Base-by-base conservation (phyloP, 2,888 invertebrate genomes). In the Idaea aversata region DNA sequence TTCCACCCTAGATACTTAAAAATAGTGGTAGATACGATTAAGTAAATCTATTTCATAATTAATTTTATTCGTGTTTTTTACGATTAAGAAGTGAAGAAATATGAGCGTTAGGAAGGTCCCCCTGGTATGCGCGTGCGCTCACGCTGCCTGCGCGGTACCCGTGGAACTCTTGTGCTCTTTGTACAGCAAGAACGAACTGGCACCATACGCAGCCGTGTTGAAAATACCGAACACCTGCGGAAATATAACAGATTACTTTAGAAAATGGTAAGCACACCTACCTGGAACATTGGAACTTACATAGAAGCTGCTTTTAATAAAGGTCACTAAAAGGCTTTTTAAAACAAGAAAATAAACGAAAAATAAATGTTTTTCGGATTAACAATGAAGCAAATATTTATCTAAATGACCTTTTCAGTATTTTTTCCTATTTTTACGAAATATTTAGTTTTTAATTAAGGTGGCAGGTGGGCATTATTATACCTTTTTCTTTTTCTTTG, bases 221-320 rank as follows among this genome's bases (percentile, higher is more conserved):
- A 98, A 95, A 59, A 98, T 85, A 67, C 97, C 97, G 82, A 98
- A 97, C 63, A 95, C 94, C 97, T 97, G 90, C 15, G 89, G 91
- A 88, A 76, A 72, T 74, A 67, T 67, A 66, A 25, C 64, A 57
- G 34, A 61, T 47, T 25, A 4, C 36, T 7, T 47, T 47, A 5
- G 10, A 13, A 47, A 47, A 47, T 6, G 47, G 13, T 13, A 38
- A 10, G 6, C 6, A 25, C 25, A 25, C 3, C 25, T 25, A 25
- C 25, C n/a, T n/a, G n/a, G n/a, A n/a, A n/a, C n/a, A n/a, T n/a
- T n/a, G n/a, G n/a, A n/a, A n/a, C n/a, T n/a, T n/a, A n/a, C n/a
- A n/a, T n/a, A n/a, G n/a, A n/a, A n/a, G n/a, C n/a, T n/a, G n/a
- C n/a, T n/a, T n/a, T n/a, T n/a, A n/a, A n/a, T n/a, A n/a, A n/a